Percentiles rank a stretch among this genome's conserved stretches.
Conservation (phyloP, 1,140 invertebrate genomes). For the Nylanderia fulva region DNA sequence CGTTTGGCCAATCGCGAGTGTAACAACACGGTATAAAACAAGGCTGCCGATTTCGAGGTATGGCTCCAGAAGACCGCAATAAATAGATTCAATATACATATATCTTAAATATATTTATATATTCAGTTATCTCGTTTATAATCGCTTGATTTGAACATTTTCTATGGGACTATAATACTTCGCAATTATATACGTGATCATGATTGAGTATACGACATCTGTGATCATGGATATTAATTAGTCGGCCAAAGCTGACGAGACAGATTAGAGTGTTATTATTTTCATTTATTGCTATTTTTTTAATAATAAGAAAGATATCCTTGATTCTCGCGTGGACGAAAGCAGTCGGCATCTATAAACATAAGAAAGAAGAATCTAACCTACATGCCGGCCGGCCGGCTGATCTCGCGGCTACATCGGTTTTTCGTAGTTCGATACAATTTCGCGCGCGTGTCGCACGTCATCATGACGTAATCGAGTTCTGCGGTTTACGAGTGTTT, state of each 20-base stretch:
- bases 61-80: background rate
- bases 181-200: background rate
- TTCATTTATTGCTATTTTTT: background rate
- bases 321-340: background rate
- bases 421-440: background rate
- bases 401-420: background rate
- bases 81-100: background rate
- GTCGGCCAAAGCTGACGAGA: background rate
- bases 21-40: background rate
- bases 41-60: background rate
- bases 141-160: conserved; percentile 9
- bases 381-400: background rate
- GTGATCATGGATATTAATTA: background rate
- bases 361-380: too few species aligned
- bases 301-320: background rate
- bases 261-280: background rate
- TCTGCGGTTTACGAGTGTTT: background rate
- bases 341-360: too few species aligned
- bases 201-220: background rate
- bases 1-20: conserved; percentile 13
- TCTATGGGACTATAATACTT: background rate
- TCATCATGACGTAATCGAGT: background rate
- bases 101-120: background rate
- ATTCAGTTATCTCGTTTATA: background rate
- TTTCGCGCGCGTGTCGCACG: background rate